These are phyloP conservation scores for Mactra quadrangularis DNA, from an alignment of 1,140 invertebrate genomes.

Conservation along the genomic window DNA sequence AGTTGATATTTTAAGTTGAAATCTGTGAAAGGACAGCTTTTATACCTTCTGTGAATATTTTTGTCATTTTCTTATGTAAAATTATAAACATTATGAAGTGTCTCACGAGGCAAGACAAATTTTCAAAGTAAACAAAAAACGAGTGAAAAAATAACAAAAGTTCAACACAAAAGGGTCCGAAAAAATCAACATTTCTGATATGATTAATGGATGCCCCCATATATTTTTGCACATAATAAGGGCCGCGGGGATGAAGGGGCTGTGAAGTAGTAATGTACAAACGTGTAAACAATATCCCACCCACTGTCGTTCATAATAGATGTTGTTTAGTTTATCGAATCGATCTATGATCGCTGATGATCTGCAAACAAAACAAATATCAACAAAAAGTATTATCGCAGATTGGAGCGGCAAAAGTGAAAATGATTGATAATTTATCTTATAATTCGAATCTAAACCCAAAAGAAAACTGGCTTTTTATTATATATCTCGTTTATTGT, in stretches of 20 bases:
- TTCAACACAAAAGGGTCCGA: neutral
- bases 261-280: neutral
- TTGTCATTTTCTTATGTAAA: conserved; percentile 31
- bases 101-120: conserved; percentile 30
- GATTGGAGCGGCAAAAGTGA: conserved; percentile 23
- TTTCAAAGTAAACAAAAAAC: conserved; percentile 37
- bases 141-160: conserved; percentile 16
- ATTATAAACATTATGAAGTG: conserved; percentile 19
- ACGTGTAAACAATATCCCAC: conserved; percentile 11
- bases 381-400: conserved; percentile 7
- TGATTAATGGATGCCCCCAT: conserved; percentile 40
- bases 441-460: neutral
- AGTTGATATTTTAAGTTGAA: too few relatives aligned
- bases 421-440: conserved; percentile 28
- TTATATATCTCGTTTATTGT: conserved; percentile 5
- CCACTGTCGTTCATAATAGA: conserved; percentile 12
- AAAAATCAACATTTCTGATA: neutral
- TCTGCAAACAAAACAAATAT: conserved; percentile 10
- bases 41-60: neutral
- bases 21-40: too few relatives aligned
- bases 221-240: too few relatives aligned
- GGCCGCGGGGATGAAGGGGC: neutral
- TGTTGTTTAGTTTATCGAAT: neutral
- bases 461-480: neutral
- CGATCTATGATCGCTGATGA: conserved; percentile 24